Conservation (phyloP, 2,797 vertebrate species). For the Clarias pachynema region DNA sequence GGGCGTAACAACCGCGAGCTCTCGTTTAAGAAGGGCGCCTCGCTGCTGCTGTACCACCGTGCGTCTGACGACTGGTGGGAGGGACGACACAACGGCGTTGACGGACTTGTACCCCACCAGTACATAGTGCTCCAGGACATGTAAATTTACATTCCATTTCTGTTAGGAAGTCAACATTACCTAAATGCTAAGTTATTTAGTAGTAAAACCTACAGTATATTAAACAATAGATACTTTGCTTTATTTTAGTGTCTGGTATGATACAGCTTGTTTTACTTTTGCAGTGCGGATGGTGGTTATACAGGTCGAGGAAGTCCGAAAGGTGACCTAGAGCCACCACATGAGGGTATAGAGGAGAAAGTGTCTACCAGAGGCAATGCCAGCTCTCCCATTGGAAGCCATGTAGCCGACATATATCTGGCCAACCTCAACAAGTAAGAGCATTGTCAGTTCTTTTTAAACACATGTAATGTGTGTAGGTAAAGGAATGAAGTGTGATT, state of each 20-base stretch:
- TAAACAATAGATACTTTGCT: neutral
- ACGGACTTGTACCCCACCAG: conserved; percentile 92
- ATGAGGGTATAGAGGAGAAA: conserved; percentile 84
- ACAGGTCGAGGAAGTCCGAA: conserved; percentile 91
- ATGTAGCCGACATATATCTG: conserved; percentile 96
- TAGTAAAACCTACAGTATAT: neutral
- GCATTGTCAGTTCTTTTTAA: neutral
- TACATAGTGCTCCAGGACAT: conserved; percentile 92
- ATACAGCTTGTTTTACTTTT: conserved; percentile 42
- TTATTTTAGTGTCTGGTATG: neutral
- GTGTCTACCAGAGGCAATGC: conserved; percentile 89
- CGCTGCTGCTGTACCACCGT: conserved; percentile 86
- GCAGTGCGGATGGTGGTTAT: conserved; percentile 82
- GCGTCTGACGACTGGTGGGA: conserved; percentile 97
- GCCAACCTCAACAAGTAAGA: conserved; percentile 98
- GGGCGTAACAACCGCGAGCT: conserved; percentile 89
- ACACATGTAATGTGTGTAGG: neutral
- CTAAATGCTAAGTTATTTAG: neutral
- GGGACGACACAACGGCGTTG: conserved; percentile 86
- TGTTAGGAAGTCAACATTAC: neutral
- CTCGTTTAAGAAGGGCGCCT: conserved; percentile 92
- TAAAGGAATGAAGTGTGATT: neutral
- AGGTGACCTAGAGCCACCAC: conserved; percentile 84
- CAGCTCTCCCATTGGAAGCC: conserved; percentile 90
- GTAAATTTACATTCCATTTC: conserved; percentile 69